Evolutionary conservation across 2,113 vertebrate genomes (phyloP).

Genomic region (Montifringilla adamsi): DNA sequence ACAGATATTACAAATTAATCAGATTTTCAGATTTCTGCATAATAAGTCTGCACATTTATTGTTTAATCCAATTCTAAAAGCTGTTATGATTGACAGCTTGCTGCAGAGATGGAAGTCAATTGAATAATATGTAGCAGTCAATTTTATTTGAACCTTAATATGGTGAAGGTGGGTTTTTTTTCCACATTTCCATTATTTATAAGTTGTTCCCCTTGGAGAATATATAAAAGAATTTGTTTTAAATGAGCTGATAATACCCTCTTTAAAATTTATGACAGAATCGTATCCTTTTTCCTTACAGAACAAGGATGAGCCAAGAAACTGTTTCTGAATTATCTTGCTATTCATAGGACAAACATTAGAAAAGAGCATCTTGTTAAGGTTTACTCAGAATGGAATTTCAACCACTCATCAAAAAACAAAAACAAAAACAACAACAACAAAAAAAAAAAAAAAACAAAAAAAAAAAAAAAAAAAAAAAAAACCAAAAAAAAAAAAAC

Average conservation of each 20-base stretch:
- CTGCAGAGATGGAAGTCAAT: conserved; percentile 76
- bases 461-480: too few species aligned
- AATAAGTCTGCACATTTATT: conserved; percentile 73
- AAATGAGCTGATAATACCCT: conserved; percentile 78
- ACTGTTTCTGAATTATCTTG: conserved; percentile 51
- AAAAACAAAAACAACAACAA: too few species aligned
- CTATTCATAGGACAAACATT: conserved; percentile 54
- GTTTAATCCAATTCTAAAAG: conserved; percentile 77
- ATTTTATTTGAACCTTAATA: conserved; percentile 83
- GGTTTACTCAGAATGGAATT: conserved; percentile 44
- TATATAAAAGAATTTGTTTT: conserved; percentile 76
- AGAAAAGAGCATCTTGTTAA: conserved; percentile 44
- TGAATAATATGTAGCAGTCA: conserved; percentile 81
- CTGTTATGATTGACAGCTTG: conserved; percentile 77
- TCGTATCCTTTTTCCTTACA: conserved; percentile 18
- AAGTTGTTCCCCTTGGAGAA: conserved; percentile 74
- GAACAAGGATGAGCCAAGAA: conserved; percentile 24
- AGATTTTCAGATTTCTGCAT: conserved; percentile 77
- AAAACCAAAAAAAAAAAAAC: too few species aligned
- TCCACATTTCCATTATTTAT: conserved; percentile 79
- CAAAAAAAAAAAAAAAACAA: too few species aligned
- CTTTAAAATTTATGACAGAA: conserved; percentile 78
- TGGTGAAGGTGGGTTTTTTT: conserved; percentile 44
- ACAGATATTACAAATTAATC: conserved; percentile 78
- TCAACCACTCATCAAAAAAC: neutral